Percentiles rank a stretch among this genome's conserved stretches.
These are phyloP conservation scores for Myioborus miniatus DNA, from an alignment of 2,797 vertebrate genomes.

Conservation along the genomic window DNA sequence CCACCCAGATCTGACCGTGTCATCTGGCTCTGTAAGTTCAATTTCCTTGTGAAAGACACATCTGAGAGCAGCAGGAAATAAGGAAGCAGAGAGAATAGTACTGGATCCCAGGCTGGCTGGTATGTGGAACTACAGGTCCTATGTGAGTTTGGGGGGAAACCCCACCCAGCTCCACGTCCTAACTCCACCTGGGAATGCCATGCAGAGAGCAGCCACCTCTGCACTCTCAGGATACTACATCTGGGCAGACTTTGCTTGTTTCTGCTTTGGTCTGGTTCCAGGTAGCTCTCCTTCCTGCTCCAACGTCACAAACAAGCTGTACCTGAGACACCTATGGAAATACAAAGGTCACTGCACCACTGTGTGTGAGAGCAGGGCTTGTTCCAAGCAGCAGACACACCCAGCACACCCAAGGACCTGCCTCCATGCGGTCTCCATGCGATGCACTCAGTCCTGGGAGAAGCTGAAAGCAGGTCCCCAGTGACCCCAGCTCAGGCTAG, in stretches of 20 bases:
- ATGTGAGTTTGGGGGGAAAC: neutral
- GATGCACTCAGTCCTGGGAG: neutral
- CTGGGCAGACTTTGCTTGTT: neutral
- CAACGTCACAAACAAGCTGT: neutral
- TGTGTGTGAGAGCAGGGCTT: neutral
- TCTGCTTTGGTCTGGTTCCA: neutral
- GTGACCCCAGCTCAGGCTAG: neutral
- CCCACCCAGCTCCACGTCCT: neutral
- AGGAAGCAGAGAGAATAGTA: neutral
- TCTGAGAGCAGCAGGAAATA: neutral
- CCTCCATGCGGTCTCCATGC: neutral
- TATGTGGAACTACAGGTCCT: neutral
- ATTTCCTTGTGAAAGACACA: neutral
- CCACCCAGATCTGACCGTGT: neutral
- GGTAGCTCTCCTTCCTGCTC: neutral
- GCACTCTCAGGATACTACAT: neutral
- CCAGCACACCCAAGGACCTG: neutral
- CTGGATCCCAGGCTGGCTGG: neutral
- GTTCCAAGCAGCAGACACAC: neutral
- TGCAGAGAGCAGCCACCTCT: neutral
- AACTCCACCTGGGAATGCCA: neutral
- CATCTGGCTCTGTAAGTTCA: neutral
- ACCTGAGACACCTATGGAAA: conserved; percentile 29
- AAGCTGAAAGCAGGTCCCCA: neutral
- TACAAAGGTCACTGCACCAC: conserved; percentile 14